phyloP scores from a whole-genome alignment of 2,797 vertebrate species.

The Alca torda region DNA sequence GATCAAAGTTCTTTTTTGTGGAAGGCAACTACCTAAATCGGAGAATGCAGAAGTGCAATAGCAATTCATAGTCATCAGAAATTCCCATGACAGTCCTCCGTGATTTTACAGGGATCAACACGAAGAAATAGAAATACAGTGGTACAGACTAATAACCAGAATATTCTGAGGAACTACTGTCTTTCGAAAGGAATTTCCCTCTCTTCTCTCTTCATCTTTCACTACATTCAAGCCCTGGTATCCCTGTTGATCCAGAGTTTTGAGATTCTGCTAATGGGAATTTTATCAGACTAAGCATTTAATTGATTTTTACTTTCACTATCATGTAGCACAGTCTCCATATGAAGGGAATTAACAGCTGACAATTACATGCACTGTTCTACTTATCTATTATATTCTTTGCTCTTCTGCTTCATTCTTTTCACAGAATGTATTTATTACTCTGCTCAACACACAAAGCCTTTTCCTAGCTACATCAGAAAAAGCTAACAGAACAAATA shows the following conservation, averaged over 20 bases:
- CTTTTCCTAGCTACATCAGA: not conserved
- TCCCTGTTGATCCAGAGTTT: not conserved
- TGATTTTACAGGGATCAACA: not conserved
- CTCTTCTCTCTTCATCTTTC: not conserved
- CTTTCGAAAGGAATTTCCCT: not conserved
- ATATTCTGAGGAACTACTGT: not conserved
- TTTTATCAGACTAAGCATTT: not conserved
- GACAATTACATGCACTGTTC: not conserved
- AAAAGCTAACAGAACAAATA: constrained; percentile 8
- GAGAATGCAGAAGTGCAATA: not conserved
- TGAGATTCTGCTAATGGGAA: not conserved
- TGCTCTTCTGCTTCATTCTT: not conserved
- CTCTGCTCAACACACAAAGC: not conserved
- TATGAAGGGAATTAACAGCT: not conserved
- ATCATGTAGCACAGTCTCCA: not conserved
- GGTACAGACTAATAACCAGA: not conserved
- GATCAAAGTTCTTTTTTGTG: not conserved
- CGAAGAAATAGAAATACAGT: not conserved
- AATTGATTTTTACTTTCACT: not conserved
- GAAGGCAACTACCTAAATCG: not conserved
- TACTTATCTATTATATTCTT: not conserved
- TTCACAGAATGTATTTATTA: not conserved
- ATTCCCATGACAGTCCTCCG: not conserved
- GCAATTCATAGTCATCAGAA: not conserved
- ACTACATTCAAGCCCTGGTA: not conserved